These are phyloP conservation scores for Yponomeuta plumbellus DNA, from an alignment of 2,888 invertebrate genomes.

Conservation along the genomic window DNA sequence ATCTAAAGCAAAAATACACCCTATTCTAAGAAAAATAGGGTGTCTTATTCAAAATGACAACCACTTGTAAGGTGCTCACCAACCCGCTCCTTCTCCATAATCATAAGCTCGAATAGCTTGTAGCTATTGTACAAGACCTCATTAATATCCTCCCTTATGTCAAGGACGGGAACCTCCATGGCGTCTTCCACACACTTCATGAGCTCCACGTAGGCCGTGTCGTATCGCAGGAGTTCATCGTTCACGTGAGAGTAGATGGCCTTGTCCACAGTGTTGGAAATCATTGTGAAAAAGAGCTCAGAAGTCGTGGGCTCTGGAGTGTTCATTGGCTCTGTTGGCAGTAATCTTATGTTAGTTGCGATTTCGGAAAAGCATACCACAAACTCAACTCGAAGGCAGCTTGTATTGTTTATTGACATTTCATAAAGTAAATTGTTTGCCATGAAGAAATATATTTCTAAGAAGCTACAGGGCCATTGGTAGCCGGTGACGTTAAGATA, in stretches of 20 bases:
- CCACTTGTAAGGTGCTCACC: constrained; percentile 37
- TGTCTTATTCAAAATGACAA: too few species aligned
- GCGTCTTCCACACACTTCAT: constrained; percentile 52
- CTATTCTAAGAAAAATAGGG: too few species aligned
- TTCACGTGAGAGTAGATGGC: constrained; percentile 48
- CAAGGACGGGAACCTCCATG: constrained; percentile 62
- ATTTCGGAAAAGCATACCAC: too few species aligned
- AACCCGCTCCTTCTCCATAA: constrained; percentile 50
- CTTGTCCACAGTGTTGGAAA: constrained; percentile 57
- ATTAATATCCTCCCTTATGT: constrained; percentile 51
- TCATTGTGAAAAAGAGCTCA: constrained; percentile 37
- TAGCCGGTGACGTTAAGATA: not conserved
- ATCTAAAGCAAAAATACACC: too few species aligned
- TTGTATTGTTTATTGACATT: not conserved
- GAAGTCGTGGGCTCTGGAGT: constrained; percentile 53
- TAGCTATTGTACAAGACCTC: constrained; percentile 45
- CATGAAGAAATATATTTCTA: not conserved
- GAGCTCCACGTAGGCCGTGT: constrained; percentile 59
- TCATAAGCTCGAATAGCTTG: constrained; percentile 45
- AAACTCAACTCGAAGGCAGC: too few species aligned
- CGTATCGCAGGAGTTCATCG: constrained; percentile 45
- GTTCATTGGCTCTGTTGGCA: constrained; percentile 45
- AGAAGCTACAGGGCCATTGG: not conserved
- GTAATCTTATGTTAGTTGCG: not conserved
- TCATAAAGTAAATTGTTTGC: not conserved